phyloP scores from a whole-genome alignment of 1,140 invertebrate species.

The Paraescarpia echinospica region DNA sequence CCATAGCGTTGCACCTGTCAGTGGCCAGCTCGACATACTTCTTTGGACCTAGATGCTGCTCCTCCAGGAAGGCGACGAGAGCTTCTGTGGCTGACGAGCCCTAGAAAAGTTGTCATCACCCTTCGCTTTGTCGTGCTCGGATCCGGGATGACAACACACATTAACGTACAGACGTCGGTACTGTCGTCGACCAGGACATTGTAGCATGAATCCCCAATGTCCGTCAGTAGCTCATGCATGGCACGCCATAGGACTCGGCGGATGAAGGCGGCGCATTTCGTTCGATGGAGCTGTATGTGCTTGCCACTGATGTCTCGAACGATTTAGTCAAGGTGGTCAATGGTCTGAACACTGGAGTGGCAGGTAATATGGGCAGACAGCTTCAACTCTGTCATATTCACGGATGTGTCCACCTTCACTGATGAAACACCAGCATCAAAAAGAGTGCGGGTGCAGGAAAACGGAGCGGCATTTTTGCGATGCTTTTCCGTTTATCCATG shows the following conservation, averaged over 20 bases:
- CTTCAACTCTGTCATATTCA: slow-evolving; percentile 3
- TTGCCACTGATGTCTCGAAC: background rate
- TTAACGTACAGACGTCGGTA: background rate
- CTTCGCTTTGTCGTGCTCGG: background rate
- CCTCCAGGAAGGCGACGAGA: background rate
- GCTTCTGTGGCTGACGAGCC: background rate
- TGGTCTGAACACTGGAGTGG: too few relatives aligned
- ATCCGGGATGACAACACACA: background rate
- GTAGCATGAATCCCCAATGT: background rate
- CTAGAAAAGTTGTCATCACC: background rate
- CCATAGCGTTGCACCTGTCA: background rate
- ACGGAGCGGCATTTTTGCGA: slow-evolving; percentile 11
- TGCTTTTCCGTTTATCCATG: background rate
- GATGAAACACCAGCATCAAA: slow-evolving; percentile 7
- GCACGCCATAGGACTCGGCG: background rate
- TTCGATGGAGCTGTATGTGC: background rate
- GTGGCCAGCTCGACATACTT: background rate
- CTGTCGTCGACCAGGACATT: background rate
- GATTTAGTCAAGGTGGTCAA: background rate
- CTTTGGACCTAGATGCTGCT: background rate
- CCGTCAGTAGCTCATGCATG: background rate
- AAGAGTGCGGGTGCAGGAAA: background rate
- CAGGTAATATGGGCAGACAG: background rate
- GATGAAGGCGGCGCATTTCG: background rate
- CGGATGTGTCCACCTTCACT: slow-evolving; percentile 9